Evolutionary conservation across 2,797 vertebrate genomes (phyloP), one percentile per base, ranked within the genome.

Genomic region (Epinephelus malabaricus): DNA sequence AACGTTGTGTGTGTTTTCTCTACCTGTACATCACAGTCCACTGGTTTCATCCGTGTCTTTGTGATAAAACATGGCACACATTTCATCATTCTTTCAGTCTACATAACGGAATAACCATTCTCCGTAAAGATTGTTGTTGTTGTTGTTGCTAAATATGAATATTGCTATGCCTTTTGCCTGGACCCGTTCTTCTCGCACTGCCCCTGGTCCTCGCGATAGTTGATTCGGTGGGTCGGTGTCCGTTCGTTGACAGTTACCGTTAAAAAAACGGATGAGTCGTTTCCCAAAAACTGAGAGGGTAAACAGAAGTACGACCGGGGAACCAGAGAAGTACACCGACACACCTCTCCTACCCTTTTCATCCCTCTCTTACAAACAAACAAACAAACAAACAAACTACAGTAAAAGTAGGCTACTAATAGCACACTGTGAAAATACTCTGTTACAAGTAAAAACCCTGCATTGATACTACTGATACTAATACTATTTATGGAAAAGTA

Each of bases 61-160:
- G 40, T n/a, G 51, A 11, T 66, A 50, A n/a, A 49, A 63, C 60
- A 4, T 61, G n/a, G 59, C 49, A 9, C 27, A 62, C 51, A n/a
- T 10, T 19, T 73, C 64, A 46, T 60, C 54, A 7, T 47, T n/a
- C 34, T 51, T 58, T 40, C 68, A n/a, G 76, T 58, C 74, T 8
- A 60, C 63, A 66, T 43, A 18, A 46, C 83, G 38, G 65, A 49
- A 74, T 6, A 17, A 78, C 54, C 73, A 65, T 84, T 56, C 34
- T 76, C 66, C 82, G 11, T 70, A 64, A 75, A 75, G 88, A 74
- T 89, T 87, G 90, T 84, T 87, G 90, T 84, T 87, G 90, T 84
- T 90, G 89, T 92, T 90, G 91, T 87, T 92, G 91, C 91, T 92
- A 92, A 94, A 89, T 90, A 78, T 92, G 92, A 91, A 90, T 89